Conservation (phyloP, 2,888 invertebrate genomes). For the Pollenia amentaria region DNA sequence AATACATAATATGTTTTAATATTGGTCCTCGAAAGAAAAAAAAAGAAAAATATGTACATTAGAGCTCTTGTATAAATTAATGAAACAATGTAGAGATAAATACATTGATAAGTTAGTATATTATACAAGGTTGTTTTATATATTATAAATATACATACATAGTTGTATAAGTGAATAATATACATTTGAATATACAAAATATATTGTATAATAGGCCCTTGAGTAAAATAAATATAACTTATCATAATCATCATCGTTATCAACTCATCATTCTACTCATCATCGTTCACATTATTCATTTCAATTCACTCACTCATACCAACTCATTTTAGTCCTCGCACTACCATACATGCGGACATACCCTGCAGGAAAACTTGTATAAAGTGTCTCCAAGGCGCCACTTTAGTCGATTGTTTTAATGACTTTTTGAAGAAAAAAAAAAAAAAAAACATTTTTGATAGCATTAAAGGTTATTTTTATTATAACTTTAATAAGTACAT, state of each 20-base stretch:
- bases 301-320: conserved; percentile 42
- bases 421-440: too few relatives aligned
- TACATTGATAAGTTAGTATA: not conserved
- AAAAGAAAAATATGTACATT: not conserved
- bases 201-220: conserved; percentile 63
- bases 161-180: not conserved
- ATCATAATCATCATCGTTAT: conserved; percentile 56
- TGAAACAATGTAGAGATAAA: too few relatives aligned
- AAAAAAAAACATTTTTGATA: too few relatives aligned
- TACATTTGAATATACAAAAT: conserved; percentile 1
- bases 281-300: conserved; percentile 49
- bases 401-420: too few relatives aligned
- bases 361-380: too few relatives aligned
- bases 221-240: conserved; percentile 70
- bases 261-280: conserved; percentile 55
- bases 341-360: too few relatives aligned
- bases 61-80: not conserved
- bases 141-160: not conserved
- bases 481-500: too few relatives aligned
- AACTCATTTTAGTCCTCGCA: not conserved
- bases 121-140: conserved; percentile 31
- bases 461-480: too few relatives aligned
- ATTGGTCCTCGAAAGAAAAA: conserved; percentile 36
- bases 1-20: conserved; percentile 5
- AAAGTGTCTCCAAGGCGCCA: too few relatives aligned